Evolutionary conservation across 2,888 invertebrate species (phyloP).

Genomic region (Hoplodrina ambigua): DNA sequence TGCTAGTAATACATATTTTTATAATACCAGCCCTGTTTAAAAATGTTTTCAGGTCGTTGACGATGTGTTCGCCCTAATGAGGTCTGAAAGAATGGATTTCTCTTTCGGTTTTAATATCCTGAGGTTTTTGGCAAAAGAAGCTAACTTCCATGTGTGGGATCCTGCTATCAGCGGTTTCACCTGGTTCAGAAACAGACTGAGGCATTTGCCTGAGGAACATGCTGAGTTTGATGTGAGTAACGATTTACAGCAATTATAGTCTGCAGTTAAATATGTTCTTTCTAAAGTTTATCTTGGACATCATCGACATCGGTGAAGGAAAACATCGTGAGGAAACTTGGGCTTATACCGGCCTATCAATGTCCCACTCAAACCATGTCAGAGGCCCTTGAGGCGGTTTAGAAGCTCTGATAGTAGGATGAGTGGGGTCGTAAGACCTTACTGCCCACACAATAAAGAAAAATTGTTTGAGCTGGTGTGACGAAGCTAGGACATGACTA

Average conservation of each 20-base stretch:
- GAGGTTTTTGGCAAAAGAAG: slow-evolving; percentile 79
- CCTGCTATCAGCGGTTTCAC: slow-evolving; percentile 82
- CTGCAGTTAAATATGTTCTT: too few relatives aligned
- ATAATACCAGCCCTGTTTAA: background rate
- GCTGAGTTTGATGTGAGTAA: slow-evolving; percentile 82
- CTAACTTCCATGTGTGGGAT: slow-evolving; percentile 85
- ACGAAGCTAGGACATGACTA: too few relatives aligned
- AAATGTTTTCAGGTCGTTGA: slow-evolving; percentile 77
- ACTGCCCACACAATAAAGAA: too few relatives aligned
- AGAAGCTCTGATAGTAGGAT: too few relatives aligned
- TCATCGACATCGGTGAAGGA: too few relatives aligned
- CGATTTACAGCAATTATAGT: background rate
- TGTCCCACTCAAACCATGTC: too few relatives aligned
- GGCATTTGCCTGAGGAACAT: slow-evolving; percentile 78
- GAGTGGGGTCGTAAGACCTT: too few relatives aligned
- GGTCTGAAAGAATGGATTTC: slow-evolving; percentile 77
- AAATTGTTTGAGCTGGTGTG: too few relatives aligned
- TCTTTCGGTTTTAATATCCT: slow-evolving; percentile 81
- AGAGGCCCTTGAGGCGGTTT: too few relatives aligned
- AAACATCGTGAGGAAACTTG: too few relatives aligned
- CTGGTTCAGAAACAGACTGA: slow-evolving; percentile 82
- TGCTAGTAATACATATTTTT: background rate
- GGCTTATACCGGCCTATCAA: too few relatives aligned
- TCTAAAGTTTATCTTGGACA: too few relatives aligned
- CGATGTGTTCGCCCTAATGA: slow-evolving; percentile 84